Percentiles rank a stretch among this genome's conserved stretches.
These are phyloP conservation scores for Microcaecilia unicolor DNA, from an alignment of 2,797 vertebrate genomes.

Conservation along the genomic window DNA sequence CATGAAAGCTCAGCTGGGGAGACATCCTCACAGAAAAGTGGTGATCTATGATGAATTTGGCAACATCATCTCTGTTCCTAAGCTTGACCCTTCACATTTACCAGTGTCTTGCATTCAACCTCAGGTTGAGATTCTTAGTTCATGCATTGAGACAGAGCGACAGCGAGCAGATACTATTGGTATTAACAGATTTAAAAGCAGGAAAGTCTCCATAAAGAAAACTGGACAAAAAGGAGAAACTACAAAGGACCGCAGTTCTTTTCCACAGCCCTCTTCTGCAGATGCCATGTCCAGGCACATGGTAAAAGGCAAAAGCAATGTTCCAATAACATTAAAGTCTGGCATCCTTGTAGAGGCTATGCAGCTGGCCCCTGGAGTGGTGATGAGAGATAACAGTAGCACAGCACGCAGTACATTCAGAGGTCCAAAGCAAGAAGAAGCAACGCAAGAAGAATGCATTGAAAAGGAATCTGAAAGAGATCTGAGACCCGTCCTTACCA, in stretches of 20 bases:
- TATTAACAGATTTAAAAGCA: too few relatives aligned
- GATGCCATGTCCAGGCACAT: rapidly evolving
- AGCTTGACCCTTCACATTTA: slow-evolving; percentile 8
- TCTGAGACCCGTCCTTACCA: slow-evolving; percentile 30
- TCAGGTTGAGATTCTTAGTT: slow-evolving; percentile 40
- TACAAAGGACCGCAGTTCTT: too few relatives aligned
- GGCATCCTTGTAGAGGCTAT: slow-evolving; percentile 31
- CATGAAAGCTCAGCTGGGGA: background rate
- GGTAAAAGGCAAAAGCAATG: too few relatives aligned
- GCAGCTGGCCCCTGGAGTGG: slow-evolving; percentile 48
- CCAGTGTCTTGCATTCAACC: slow-evolving; percentile 38
- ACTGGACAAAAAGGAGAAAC: too few relatives aligned
- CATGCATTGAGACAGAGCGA: too few relatives aligned
- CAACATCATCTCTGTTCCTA: background rate
- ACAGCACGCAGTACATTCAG: background rate
- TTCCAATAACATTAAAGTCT: background rate
- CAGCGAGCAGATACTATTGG: too few relatives aligned
- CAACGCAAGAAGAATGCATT: too few relatives aligned
- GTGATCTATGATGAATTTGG: rapidly evolving
- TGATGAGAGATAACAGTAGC: slow-evolving; percentile 14
- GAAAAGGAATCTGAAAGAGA: rapidly evolving
- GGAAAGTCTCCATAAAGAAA: too few relatives aligned
- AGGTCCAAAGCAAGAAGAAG: rapidly evolving
- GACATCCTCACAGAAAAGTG: rapidly evolving
- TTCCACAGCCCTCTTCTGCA: too few relatives aligned